Conservation (phyloP, 1,140 invertebrate genomes). For the Drosophila sulfurigaster region DNA sequence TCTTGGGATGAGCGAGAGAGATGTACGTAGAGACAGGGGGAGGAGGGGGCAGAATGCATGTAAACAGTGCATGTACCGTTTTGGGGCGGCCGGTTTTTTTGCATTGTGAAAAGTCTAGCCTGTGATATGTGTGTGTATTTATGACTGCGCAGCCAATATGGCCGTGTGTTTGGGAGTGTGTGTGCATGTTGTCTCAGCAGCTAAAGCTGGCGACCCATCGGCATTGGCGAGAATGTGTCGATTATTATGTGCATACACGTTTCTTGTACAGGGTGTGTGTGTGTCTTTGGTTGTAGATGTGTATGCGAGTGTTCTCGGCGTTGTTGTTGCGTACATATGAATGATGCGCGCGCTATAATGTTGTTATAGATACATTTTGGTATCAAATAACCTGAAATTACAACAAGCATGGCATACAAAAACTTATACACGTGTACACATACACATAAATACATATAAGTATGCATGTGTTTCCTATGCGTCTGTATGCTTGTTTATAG, state of each 20-base stretch:
- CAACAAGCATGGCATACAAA: slow-evolving; percentile 62
- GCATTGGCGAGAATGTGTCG: slow-evolving; percentile 70
- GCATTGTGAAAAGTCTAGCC: slow-evolving; percentile 55
- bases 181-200: slow-evolving; percentile 45
- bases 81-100: slow-evolving; percentile 59
- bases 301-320: slow-evolving; percentile 46
- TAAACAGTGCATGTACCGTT: slow-evolving; percentile 60
- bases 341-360: slow-evolving; percentile 79
- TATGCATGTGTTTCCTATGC: not conserved
- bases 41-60: slow-evolving; percentile 46
- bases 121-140: slow-evolving; percentile 51
- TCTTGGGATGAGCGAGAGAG: slow-evolving; percentile 47
- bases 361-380: slow-evolving; percentile 83
- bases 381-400: slow-evolving; percentile 84
- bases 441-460: slow-evolving; percentile 1
- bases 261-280: slow-evolving; percentile 44
- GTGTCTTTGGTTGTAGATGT: slow-evolving; percentile 39
- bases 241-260: slow-evolving; percentile 78
- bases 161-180: slow-evolving; percentile 17
- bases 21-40: slow-evolving; percentile 12
- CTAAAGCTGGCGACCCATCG: slow-evolving; percentile 45
- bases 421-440: slow-evolving; percentile 37
- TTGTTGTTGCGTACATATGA: slow-evolving; percentile 52
- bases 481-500: slow-evolving; percentile 29
- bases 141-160: slow-evolving; percentile 79